Evolutionary conservation across 2,797 vertebrate genomes (phyloP), one percentile per base, ranked within the genome.

Genomic region (Lithobates pipiens): DNA sequence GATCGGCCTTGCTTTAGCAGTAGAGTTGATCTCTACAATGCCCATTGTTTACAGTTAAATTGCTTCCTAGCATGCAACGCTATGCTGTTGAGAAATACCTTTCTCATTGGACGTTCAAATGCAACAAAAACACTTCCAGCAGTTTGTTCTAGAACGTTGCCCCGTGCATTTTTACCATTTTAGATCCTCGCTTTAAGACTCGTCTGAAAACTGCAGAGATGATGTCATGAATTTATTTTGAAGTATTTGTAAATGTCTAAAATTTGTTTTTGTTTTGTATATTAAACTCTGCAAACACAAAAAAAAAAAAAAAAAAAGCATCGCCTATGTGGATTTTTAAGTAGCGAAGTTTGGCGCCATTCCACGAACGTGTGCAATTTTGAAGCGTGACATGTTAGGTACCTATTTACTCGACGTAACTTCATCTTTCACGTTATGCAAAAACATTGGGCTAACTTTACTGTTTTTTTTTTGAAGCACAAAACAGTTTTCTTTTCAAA

Each of bases 61-160:
- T 85, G 89, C 83, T 90, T 92, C 92, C 90, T 85, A 90, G 89
- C 89, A 91, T 92, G 93, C 89, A 8, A 90, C 89, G 85, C 2
- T 78, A 73, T 83, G 86, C 88, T 90, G 88, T 77, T 91, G 6
- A 91, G 89, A 89, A 90, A 89, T 93, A 91, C 91, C 89, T 89
- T 89, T 75, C 88, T 91, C 91, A 92, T 92, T 91, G 89, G 89
- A 92, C 36, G 61, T 42, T 57, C 13, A 72, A 25, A 61, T 16
- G 18, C 25, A 39, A 23, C 23, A 3, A 25, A 18, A 16, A 16
- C 23, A 21, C 21, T 36, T 27, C 27, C 8, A 50, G 57, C 34
- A 67, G n/a, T 18, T 5, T 16, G 50, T 10, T 77, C 39, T 29
- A 65, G 57, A 13, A 15, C 57, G 0, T 23, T 63, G 29, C 16